Evolutionary conservation across 2,888 invertebrate species (phyloP), one percentile per base, ranked within the genome.

Genomic region (Chrysodeixis includens): DNA sequence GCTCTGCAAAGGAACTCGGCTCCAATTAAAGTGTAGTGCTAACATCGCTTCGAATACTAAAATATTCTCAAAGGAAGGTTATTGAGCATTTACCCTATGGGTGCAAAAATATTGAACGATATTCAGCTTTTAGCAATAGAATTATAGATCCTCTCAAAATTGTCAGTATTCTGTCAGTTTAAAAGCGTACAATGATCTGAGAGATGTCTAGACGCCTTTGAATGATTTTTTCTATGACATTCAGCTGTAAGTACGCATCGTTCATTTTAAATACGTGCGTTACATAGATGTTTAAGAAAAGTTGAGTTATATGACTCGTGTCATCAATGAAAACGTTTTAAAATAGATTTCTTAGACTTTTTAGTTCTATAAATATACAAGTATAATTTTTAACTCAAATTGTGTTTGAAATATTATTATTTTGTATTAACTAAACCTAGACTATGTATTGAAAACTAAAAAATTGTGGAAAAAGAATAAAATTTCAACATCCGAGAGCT

Each of bases 401-500:
- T n/a, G n/a, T n/a, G n/a, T n/a, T n/a, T n/a, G n/a, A n/a, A n/a
- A n/a, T n/a, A n/a, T n/a, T n/a, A n/a, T n/a, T n/a, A n/a, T n/a
- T n/a, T n/a, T n/a, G n/a, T n/a, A n/a, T n/a, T n/a, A n/a, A n/a
- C n/a, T n/a, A n/a, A n/a, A n/a, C n/a, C n/a, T n/a, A n/a, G n/a
- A n/a, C n/a, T n/a, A n/a, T n/a, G n/a, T n/a, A n/a, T n/a, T n/a
- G n/a, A n/a, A n/a, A n/a, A 10, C 1, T 32, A 2, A 12, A 12
- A 32, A 12, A 14, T 35, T 0, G 16, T 44, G 8, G 8, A 44
- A 44, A 44, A 16, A 5, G 16, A 14, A 9, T 10, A 56, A 66
- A 78, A 59, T 44, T 61, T 53, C 63, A 53, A 18, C 60, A 55
- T 53, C 57, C 18, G 40, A 63, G 22, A 57, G 30, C 18, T 65